Base-by-base conservation (phyloP, 1,140 invertebrate genomes). In the Drosophila santomea region DNA sequence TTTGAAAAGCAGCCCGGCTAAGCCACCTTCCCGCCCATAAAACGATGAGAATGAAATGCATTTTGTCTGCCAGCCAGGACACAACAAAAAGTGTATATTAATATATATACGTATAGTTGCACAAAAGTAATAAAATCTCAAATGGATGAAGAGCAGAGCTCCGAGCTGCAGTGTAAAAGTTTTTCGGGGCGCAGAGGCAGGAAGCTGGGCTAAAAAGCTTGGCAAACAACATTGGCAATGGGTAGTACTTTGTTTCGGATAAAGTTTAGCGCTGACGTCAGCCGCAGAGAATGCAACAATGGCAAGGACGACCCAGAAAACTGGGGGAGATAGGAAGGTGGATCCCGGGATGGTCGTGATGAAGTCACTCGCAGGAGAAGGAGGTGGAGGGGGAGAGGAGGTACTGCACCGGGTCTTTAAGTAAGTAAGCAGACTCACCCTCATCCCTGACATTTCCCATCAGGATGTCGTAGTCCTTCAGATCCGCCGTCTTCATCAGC, bases 361-460 rank as follows among this genome's bases (percentile, higher is more conserved):
- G 25, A 72, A 41, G 69, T 38, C 20, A 41, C 36, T 38, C 15
- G 57, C 32, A 28, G 28, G 15, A 38, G 47, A 32, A 47, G 7
- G 28, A 8, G 7, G 1, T 1, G 32, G 7, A 8, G 7, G 32
- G 8, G 32, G 32, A 32, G 2, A 20, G 7, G 8, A 59, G 23
- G 36, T 28, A 3, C n/a, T 5, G 25, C 48, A 36, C 39, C 32
- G 32, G 48, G n/a, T 52, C 25, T 23, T 58, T 32, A 57, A 25
- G 36, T 32, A 57, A 25, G 36, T 20, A 39, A 20, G 36, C 6
- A 28, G 28, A 85, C 94, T 94, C 93, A 97, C 97, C 97, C 95
- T 98, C 97, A 92, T 98, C 97, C 90, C 96, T 94, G 91, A 97
- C 97, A 93, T 96, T 97, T 57, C 97, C 97, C 72, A 98, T 95